Evolutionary conservation across 2,113 vertebrate species (phyloP).

Genomic region (Etia nguti): DNA sequence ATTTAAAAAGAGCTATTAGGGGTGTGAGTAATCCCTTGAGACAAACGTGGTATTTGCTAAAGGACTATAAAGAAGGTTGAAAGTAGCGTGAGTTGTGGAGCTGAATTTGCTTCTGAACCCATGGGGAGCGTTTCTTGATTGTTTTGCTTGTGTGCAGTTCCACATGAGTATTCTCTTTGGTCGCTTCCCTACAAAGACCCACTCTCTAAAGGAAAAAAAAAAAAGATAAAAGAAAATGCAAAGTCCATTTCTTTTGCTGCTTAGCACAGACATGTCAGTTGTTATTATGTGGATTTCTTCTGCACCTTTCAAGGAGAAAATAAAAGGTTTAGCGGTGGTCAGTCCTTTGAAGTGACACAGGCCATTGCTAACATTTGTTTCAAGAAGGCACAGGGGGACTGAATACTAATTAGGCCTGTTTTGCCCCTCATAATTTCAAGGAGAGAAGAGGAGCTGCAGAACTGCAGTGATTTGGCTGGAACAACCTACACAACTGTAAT

Average conservation of each 20-base stretch:
- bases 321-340: constrained; percentile 27
- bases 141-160: constrained; percentile 14
- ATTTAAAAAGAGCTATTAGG: constrained; percentile 1
- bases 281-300: constrained; percentile 39
- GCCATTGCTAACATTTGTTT: constrained; percentile 11
- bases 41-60: constrained; percentile 10
- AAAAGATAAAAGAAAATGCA: constrained; percentile 34
- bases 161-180: constrained; percentile 47
- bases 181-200: constrained; percentile 30
- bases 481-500: background rate
- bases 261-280: constrained; percentile 28
- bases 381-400: background rate
- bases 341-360: constrained; percentile 27
- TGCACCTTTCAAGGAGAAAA: constrained; percentile 16
- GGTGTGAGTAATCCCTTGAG: background rate
- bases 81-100: background rate
- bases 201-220: constrained; percentile 4
- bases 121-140: background rate
- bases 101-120: background rate
- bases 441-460: background rate
- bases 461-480: background rate
- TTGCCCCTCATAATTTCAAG: background rate
- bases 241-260: constrained; percentile 23
- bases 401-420: constrained; percentile 3
- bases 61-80: background rate